A percentile compares a stretch with the other conserved stretches of the same genome.
Evolutionary conservation across 1,140 invertebrate species (phyloP).

Genomic region (Trachymyrmex septentrionalis): DNA sequence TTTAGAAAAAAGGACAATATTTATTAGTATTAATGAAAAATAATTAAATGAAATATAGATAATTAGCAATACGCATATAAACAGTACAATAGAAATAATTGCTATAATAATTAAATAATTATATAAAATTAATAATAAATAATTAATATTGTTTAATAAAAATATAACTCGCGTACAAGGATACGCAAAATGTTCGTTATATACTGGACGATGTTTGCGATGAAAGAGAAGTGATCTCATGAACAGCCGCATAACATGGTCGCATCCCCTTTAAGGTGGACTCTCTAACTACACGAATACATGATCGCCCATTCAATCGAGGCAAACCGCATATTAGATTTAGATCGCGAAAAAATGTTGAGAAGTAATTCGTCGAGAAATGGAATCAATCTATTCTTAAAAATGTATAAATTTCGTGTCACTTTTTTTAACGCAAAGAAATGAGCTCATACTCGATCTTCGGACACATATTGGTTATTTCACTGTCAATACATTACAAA

Average conservation of each 20-base stretch:
- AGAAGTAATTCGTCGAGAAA: slow-evolving; percentile 17
- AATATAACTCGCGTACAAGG: not conserved
- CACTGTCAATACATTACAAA: not conserved
- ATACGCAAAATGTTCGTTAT: not conserved
- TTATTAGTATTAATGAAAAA: slow-evolving; percentile 8
- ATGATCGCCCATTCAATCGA: slow-evolving; percentile 45
- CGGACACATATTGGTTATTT: not conserved
- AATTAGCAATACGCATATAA: not conserved
- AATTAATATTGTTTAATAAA: slow-evolving; percentile 7
- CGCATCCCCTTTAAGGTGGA: slow-evolving; percentile 51
- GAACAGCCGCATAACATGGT: slow-evolving; percentile 38
- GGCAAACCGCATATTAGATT: slow-evolving; percentile 23
- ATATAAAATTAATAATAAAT: slow-evolving; percentile 12
- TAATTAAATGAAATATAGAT: slow-evolving; percentile 33
- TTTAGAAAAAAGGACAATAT: not conserved
- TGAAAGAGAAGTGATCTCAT: slow-evolving; percentile 1
- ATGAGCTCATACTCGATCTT: not conserved
- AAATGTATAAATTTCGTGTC: not conserved
- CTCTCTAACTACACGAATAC: slow-evolving; percentile 33
- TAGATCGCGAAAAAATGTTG: slow-evolving; percentile 31
- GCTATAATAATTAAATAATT: slow-evolving; percentile 9
- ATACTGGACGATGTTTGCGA: not conserved
- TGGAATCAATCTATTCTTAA: slow-evolving; percentile 18
- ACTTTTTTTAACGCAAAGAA: not conserved
- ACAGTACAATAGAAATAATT: not conserved